Evolutionary conservation across 2,113 vertebrate species (phyloP).

Genomic region (Narcine bancroftii): DNA sequence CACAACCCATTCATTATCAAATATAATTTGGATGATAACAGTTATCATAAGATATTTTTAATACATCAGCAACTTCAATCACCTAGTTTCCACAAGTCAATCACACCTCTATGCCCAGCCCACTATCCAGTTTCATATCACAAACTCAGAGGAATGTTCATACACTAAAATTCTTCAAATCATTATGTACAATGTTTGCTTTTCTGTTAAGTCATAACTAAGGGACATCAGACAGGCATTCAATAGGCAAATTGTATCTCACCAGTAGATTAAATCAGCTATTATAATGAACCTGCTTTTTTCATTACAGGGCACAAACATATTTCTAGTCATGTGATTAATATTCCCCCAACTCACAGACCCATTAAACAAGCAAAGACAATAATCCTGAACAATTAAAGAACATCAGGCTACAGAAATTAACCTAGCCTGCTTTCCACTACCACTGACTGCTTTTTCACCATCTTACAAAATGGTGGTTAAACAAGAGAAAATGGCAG

Average conservation of each 20-base stretch:
- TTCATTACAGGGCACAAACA: background rate
- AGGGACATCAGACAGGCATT: background rate
- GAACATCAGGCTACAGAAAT: background rate
- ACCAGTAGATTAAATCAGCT: background rate
- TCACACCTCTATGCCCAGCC: background rate
- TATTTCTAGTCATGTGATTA: background rate
- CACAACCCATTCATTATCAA: background rate
- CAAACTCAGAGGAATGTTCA: background rate
- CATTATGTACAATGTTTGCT: background rate
- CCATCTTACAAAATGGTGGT: conserved; percentile 25
- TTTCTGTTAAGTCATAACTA: background rate
- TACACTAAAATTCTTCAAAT: background rate
- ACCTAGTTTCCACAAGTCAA: background rate
- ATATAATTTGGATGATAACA: background rate
- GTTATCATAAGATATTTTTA: background rate
- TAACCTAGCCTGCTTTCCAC: background rate
- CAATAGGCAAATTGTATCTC: background rate
- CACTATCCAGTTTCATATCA: background rate
- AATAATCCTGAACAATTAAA: background rate
- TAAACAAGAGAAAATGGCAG: conserved; percentile 37
- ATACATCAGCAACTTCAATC: background rate
- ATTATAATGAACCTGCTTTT: background rate
- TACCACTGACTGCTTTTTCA: background rate
- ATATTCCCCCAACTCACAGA: background rate
- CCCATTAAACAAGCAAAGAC: background rate